Conservation (phyloP, 2,888 invertebrate genomes). For the Tanaodytes sp. region DNA sequence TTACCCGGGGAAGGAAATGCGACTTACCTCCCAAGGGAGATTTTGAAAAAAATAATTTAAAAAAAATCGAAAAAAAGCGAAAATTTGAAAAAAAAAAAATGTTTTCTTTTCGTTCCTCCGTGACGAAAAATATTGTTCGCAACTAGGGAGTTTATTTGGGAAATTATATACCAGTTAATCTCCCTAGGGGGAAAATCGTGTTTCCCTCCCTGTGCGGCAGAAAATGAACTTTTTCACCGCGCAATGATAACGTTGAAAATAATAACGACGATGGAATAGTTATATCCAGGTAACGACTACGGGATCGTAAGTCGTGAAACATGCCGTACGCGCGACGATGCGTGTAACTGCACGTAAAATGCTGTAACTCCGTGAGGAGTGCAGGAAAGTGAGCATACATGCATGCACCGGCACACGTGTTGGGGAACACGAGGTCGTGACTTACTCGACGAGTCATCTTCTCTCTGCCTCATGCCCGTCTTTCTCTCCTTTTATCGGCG, state of each 20-base stretch:
- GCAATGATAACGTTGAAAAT: constrained; percentile 36
- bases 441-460: constrained; percentile 57
- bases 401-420: constrained; percentile 53
- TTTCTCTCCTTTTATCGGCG: constrained; percentile 51
- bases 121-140: too few species aligned
- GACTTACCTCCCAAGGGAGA: too few species aligned
- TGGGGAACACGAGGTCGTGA: constrained; percentile 57
- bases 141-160: too few species aligned
- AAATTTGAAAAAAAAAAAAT: too few species aligned
- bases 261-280: constrained; percentile 52
- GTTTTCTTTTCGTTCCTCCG: too few species aligned
- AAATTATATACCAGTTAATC: too few species aligned
- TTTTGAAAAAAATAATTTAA: too few species aligned
- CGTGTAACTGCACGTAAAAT: constrained; percentile 60
- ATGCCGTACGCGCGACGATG: constrained; percentile 57
- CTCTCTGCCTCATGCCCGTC: constrained; percentile 40
- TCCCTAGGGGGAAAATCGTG: too few species aligned
- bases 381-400: constrained; percentile 45
- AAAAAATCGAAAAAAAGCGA: too few species aligned
- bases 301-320: constrained; percentile 53
- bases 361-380: constrained; percentile 56
- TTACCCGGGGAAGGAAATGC: too few species aligned
- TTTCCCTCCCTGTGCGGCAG: too few species aligned
- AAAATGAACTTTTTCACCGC: constrained; percentile 34
- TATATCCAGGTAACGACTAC: constrained; percentile 52